A percentile compares a stretch with the other conserved stretches of the same genome.
phyloP scores from a whole-genome alignment of 2,797 vertebrate genomes.

The Tauraco hartlaubi region DNA sequence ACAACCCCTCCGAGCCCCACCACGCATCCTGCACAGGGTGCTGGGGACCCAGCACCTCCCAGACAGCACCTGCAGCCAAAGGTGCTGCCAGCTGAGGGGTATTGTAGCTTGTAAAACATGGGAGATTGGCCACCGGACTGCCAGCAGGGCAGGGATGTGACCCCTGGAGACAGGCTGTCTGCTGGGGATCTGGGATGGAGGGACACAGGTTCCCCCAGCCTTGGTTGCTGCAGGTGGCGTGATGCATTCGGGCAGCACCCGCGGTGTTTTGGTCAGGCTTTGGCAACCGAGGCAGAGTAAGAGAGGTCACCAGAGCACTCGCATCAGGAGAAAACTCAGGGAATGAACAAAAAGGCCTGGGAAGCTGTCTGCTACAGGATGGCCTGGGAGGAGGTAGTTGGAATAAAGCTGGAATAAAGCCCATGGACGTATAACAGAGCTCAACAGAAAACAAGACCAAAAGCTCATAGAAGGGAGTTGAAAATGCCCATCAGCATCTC shows the following conservation, averaged over 20 bases:
- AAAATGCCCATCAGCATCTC: not conserved
- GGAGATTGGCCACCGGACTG: not conserved
- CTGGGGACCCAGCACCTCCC: not conserved
- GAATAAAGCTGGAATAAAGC: not conserved
- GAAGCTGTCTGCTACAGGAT: not conserved
- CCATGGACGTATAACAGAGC: not conserved
- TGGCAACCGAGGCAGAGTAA: not conserved
- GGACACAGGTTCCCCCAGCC: not conserved
- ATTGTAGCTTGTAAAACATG: not conserved
- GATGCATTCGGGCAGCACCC: not conserved
- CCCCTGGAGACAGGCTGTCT: not conserved
- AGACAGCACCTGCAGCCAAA: not conserved
- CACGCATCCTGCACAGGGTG: rapidly evolving
- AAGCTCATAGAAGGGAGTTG: rapidly evolving
- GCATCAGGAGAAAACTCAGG: not conserved
- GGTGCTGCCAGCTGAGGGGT: not conserved
- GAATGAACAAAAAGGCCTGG: not conserved
- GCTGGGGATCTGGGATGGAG: not conserved
- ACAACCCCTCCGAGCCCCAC: not conserved
- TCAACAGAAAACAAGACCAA: not conserved
- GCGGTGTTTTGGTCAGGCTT: not conserved
- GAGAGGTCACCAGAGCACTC: not conserved
- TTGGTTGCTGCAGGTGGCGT: rapidly evolving
- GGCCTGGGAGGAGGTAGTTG: not conserved
- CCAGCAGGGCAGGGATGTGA: not conserved